A percentile compares a stretch with the other conserved stretches of the same genome.
These are phyloP conservation scores for Atopsyche davidsoni DNA, from an alignment of 1,140 invertebrate species.

Conservation along the genomic window DNA sequence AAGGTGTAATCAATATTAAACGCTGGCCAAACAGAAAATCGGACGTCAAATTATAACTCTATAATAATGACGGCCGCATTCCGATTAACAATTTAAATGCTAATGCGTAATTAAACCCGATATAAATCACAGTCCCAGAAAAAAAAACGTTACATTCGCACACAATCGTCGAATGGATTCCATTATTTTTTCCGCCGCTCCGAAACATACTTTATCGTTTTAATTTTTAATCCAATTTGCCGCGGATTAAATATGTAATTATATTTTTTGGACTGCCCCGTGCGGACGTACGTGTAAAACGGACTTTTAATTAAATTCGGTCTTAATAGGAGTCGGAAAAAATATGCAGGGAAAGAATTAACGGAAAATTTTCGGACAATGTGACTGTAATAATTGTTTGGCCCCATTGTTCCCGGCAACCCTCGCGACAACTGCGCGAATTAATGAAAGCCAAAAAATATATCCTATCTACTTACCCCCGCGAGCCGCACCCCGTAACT, in stretches of 20 bases:
- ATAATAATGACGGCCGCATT: no score
- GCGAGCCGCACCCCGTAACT: no score
- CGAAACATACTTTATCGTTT: conserved; percentile 36
- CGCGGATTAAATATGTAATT: conserved; percentile 52
- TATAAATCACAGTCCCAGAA: no score
- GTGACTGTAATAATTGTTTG: conserved; percentile 24
- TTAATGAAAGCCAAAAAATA: no score
- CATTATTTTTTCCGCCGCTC: conserved; percentile 35
- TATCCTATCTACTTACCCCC: no score
- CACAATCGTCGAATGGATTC: conserved; percentile 32
- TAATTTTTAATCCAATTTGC: conserved; percentile 53
- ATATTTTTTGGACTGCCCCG: conserved; percentile 31
- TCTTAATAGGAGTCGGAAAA: conserved; percentile 28
- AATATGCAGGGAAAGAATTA: conserved; percentile 20
- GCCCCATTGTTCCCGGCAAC: conserved; percentile 23
- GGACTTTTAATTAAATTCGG: conserved; percentile 31
- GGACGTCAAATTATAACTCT: no score
- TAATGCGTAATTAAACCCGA: no score
- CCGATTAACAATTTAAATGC: no score
- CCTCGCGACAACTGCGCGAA: no score
- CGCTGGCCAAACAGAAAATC: no score
- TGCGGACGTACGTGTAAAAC: conserved; percentile 16
- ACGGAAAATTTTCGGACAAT: conserved; percentile 12
- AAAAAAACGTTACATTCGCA: conserved; percentile 9
- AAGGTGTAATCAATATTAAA: no score